phyloP scores from a whole-genome alignment of 2,113 vertebrate genomes.

The Cromileptes altivelis region DNA sequence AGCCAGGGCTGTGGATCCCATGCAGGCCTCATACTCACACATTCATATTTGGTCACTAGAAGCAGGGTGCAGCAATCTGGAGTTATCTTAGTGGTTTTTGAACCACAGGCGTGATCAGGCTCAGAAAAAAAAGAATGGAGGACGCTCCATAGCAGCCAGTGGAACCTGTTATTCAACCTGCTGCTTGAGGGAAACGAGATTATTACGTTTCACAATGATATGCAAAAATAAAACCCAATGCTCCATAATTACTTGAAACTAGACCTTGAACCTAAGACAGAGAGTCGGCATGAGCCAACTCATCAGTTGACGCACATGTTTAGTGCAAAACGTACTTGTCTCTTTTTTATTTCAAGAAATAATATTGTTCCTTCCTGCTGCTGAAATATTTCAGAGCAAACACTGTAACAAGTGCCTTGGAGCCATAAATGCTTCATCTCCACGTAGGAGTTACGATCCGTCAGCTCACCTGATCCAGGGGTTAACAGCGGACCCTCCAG shows the following conservation, averaged over 20 bases:
- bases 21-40: conserved; percentile 70
- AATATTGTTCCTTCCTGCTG: too few relatives aligned
- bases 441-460: neutral
- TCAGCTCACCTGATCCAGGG: conserved; percentile 91
- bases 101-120: conserved; percentile 39
- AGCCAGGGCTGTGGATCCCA: conserved; percentile 70
- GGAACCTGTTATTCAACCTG: conserved; percentile 72
- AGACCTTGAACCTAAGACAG: conserved; percentile 9
- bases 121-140: conserved; percentile 21
- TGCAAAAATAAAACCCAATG: conserved; percentile 6
- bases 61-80: conserved; percentile 45
- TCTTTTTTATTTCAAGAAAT: neutral
- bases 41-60: conserved; percentile 78
- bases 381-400: neutral
- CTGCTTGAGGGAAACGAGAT: conserved; percentile 38
- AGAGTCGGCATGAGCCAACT: conserved; percentile 3
- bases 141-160: neutral
- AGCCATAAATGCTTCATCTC: neutral
- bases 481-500: conserved; percentile 95
- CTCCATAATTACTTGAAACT: conserved; percentile 1
- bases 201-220: conserved; percentile 38
- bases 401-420: neutral
- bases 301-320: neutral
- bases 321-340: neutral
- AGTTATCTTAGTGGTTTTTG: conserved; percentile 57